Conservation (phyloP, 2,113 vertebrate species). For the Entosphenus tridentatus region DNA sequence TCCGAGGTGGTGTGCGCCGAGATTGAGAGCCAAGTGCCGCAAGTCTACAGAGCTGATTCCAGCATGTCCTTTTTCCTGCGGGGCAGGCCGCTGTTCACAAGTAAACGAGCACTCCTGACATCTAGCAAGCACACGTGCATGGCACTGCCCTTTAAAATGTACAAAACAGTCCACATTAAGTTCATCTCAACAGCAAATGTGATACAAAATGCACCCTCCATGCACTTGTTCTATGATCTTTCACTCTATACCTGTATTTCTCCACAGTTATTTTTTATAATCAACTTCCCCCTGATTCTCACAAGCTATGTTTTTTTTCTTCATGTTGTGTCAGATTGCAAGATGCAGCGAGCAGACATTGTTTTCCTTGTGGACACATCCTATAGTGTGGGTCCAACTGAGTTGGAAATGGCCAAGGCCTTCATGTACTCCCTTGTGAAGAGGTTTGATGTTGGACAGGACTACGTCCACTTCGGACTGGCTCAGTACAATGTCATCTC, state of each 20-base stretch:
- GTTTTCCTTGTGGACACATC: conserved; percentile 4
- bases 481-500: not conserved
- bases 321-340: not conserved
- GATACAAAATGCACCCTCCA: too few relatives aligned
- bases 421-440: not conserved
- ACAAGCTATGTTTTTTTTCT: not conserved
- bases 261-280: not conserved
- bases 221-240: too few relatives aligned
- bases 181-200: too few relatives aligned
- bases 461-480: conserved; percentile 1
- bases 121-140: not conserved
- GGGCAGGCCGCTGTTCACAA: too few relatives aligned
- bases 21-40: not conserved
- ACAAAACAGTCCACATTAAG: not conserved
- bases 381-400: not conserved
- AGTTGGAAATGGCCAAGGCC: not conserved
- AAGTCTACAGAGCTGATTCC: not conserved
- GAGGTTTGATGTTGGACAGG: not conserved
- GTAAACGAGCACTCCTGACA: too few relatives aligned
- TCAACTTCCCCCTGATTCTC: not conserved
- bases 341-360: not conserved
- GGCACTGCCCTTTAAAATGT: not conserved
- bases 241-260: not conserved
- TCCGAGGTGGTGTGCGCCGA: not conserved
- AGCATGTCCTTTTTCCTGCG: not conserved